Percentiles rank a stretch among this genome's conserved stretches.
phyloP scores from a whole-genome alignment of 2,113 vertebrate species.

The Phalacrocorax pelagicus region DNA sequence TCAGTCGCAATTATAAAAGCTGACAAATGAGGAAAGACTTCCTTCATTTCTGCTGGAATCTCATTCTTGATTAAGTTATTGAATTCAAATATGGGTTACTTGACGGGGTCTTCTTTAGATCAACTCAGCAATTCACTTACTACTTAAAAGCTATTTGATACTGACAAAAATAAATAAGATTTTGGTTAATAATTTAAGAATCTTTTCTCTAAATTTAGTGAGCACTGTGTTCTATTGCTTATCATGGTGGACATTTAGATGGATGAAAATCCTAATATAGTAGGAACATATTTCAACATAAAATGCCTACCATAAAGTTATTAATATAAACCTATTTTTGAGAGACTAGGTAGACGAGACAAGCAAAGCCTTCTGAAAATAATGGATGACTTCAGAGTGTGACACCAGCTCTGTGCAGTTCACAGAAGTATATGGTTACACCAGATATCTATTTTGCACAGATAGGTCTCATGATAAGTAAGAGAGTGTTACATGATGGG shows the following conservation, averaged over 20 bases:
- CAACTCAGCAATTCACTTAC: neutral
- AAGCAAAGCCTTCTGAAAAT: slow-evolving; percentile 49
- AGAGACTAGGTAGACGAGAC: neutral
- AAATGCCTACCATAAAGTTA: neutral
- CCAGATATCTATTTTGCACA: neutral
- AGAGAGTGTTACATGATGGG: neutral
- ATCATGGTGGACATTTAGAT: neutral
- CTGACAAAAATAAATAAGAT: neutral
- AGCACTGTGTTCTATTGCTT: neutral
- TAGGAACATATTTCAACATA: neutral
- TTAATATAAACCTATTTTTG: slow-evolving; percentile 18
- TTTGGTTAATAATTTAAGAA: slow-evolving; percentile 6
- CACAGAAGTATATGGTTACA: slow-evolving; percentile 20
- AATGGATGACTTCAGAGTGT: slow-evolving; percentile 47
- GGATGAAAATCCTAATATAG: neutral
- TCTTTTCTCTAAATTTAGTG: neutral
- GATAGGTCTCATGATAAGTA: neutral
- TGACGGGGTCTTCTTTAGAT: neutral
- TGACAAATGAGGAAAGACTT: neutral
- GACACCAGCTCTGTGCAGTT: neutral
- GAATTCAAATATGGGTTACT: neutral
- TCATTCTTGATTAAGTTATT: neutral
- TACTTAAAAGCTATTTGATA: neutral
- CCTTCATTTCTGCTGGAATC: neutral
- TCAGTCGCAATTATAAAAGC: neutral